Percentiles rank a stretch among this genome's conserved stretches.
phyloP scores from a whole-genome alignment of 2,113 vertebrate species.

The Oreochromis spilurus region DNA sequence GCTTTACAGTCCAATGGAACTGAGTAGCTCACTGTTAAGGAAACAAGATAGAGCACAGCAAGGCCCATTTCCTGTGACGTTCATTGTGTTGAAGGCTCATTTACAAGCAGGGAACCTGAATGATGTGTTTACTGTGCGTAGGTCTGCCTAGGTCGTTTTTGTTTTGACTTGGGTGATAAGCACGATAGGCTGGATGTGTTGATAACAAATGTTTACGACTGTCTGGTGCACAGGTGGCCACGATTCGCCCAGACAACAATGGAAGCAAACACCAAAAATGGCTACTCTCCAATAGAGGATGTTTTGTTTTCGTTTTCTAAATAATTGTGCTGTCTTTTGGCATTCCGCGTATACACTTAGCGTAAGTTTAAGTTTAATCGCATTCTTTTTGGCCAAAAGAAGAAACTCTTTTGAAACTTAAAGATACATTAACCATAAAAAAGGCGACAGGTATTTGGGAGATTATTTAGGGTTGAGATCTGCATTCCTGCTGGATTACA shows the following conservation, averaged over 20 bases:
- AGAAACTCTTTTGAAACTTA: neutral
- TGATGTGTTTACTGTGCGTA: constrained; percentile 45
- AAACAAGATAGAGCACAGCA: neutral
- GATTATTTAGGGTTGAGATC: neutral
- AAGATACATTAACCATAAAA: neutral
- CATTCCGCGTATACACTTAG: accelerated
- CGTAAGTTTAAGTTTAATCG: neutral
- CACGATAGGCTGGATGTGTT: constrained; percentile 20
- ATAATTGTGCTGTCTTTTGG: neutral
- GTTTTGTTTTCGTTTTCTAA: neutral
- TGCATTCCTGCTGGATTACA: neutral
- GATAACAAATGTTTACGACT: constrained; percentile 64
- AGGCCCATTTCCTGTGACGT: neutral
- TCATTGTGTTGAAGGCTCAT: constrained; percentile 43
- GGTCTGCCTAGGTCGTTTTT: constrained; percentile 42
- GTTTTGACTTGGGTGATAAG: constrained; percentile 67
- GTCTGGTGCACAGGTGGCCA: constrained; percentile 46
- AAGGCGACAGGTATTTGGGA: neutral
- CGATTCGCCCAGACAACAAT: constrained; percentile 25
- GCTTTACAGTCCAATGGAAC: neutral
- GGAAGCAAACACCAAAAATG: constrained; percentile 6
- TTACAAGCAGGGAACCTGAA: constrained; percentile 52
- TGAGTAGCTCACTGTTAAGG: constrained; percentile 7
- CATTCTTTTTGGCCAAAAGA: neutral
- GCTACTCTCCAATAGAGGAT: neutral